Percentiles rank a stretch among this genome's conserved stretches.
These are phyloP conservation scores for Anguilla megastoma DNA, from an alignment of 2,797 vertebrate species.

Conservation along the genomic window DNA sequence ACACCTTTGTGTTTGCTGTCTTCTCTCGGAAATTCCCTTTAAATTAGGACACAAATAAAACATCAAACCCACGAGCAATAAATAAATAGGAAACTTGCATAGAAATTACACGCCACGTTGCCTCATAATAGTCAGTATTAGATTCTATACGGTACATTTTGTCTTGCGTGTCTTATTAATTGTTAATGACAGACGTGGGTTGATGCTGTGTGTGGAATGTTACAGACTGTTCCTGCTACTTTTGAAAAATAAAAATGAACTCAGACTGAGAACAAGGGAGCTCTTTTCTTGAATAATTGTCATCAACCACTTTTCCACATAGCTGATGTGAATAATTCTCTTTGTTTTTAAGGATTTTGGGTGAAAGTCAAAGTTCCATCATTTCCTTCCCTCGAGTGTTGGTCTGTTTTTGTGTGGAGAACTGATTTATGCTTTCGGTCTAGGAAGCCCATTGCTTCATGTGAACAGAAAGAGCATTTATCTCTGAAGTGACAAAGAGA, in stretches of 20 bases:
- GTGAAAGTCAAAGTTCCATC: neutral
- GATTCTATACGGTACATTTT: neutral
- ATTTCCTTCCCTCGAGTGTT: neutral
- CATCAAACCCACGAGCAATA: neutral
- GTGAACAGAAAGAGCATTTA: conserved; percentile 3
- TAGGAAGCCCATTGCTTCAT: neutral
- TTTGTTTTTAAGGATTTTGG: neutral
- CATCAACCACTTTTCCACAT: neutral
- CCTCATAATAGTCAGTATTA: neutral
- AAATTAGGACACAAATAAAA: neutral
- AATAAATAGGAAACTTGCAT: neutral
- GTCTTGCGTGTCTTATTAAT: neutral
- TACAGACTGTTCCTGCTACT: neutral
- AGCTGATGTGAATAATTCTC: neutral
- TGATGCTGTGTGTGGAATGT: conserved; percentile 1
- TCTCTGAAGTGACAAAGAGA: conserved; percentile 33
- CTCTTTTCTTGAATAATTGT: conserved; percentile 14
- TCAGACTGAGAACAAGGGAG: conserved; percentile 4
- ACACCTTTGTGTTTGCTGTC: neutral
- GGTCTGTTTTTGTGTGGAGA: neutral
- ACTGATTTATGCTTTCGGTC: conserved; percentile 9
- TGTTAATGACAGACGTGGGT: neutral
- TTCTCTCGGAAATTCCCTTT: neutral
- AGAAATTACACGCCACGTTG: neutral
- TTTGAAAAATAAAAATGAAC: conserved; percentile 1